Base-by-base conservation (phyloP, 2,888 invertebrate species). In the Dione juno region DNA sequence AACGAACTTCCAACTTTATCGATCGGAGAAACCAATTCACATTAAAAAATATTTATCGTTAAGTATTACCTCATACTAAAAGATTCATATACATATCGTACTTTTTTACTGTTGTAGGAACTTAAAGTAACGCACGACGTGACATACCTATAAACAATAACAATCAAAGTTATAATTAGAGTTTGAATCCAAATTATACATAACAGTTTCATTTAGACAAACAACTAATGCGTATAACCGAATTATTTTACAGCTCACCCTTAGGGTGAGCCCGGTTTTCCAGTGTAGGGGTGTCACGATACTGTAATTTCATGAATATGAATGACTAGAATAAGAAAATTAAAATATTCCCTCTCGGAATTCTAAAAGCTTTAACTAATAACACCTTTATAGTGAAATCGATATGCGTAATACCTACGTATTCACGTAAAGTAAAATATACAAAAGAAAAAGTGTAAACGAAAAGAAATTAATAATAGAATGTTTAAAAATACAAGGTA, bases 211-310 rank as follows among this genome's bases (percentile, higher is more conserved):
- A 40, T 37, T 64, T 64, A 64, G 37, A 9, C 50, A 64, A 64
- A 64, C 16, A 40, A 64, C 40, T 50, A 48, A 81, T 81, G 80
- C 81, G 79, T 82, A 82, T 83, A 81, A 79, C 78, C 77, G 80
- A 81, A 82, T 84, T 84, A 86, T 86, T 86, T 84, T 80, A 85
- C 83, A 83, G 82, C 76, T 79, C 75, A 78, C 78, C 83, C 69
- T 59, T 67, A 61, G 76, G 73, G 70, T 66, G 66, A 61, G 67
- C 69, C 70, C 37, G 52, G 67, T 67, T 66, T 70, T 45, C 70
- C 66, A 63, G 68, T 40, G 66, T 65, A 66, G 68, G 63, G 43
- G 58, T 69, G 75, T 74, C 77, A 74, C 74, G 73, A 66, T 67
- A 71, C 72, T 74, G 72, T 76, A 75, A 74, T 76, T 74, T 75